These are phyloP conservation scores for Tiphia femorata DNA, from an alignment of 2,888 invertebrate species.

Conservation along the genomic window DNA sequence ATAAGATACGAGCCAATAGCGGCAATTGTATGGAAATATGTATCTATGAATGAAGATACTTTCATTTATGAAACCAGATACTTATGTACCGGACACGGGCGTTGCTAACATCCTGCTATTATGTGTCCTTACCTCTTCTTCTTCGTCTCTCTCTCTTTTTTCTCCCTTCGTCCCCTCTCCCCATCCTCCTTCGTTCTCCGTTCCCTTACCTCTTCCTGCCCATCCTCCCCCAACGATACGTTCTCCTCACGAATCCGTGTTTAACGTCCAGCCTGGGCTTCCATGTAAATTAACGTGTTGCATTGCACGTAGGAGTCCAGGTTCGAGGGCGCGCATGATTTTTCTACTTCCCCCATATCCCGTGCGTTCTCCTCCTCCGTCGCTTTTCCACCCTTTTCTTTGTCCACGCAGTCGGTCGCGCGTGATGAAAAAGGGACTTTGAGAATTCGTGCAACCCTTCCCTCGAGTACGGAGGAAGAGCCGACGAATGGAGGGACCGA, in stretches of 20 bases:
- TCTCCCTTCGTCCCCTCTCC: conserved; percentile 22
- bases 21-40: conserved; percentile 68
- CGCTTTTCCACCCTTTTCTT: too few relatives aligned
- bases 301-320: neutral
- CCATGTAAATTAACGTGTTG: conserved; percentile 7
- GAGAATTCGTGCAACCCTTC: too few relatives aligned
- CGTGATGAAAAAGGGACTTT: too few relatives aligned
- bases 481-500: too few relatives aligned
- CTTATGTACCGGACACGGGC: conserved; percentile 65
- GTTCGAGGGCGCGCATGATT: neutral
- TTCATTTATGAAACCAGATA: conserved; percentile 67
- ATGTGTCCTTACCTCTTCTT: conserved; percentile 59
- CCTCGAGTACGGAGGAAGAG: too few relatives aligned
- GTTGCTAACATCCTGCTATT: conserved; percentile 67
- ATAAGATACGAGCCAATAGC: conserved; percentile 65
- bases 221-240: conserved; percentile 3
- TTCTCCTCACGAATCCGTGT: conserved; percentile 14
- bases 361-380: too few relatives aligned
- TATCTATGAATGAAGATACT: conserved; percentile 68
- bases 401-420: too few relatives aligned
- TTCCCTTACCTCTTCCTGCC: conserved; percentile 18
- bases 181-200: conserved; percentile 3
- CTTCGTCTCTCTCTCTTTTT: conserved; percentile 42
- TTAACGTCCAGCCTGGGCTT: conserved; percentile 25
- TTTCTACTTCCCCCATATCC: too few relatives aligned